Conservation (phyloP, 2,113 vertebrate genomes). For the Cariama cristata region DNA sequence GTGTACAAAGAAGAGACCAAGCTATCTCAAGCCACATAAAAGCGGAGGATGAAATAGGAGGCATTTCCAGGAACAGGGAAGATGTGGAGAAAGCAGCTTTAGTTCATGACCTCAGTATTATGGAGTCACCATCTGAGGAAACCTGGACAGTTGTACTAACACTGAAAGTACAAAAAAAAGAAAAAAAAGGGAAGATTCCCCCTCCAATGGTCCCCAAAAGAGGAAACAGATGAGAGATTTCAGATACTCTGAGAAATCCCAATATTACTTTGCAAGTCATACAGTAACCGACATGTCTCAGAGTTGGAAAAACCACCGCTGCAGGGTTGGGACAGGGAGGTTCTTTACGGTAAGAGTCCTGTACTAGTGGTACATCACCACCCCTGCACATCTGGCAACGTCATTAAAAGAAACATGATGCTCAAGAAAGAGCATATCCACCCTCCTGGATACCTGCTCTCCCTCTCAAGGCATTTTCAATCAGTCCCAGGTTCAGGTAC, state of each 20-base stretch:
- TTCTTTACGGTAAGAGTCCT: not conserved
- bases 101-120: not conserved
- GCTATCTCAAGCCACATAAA: not conserved
- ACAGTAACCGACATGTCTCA: not conserved
- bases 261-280: slow-evolving; percentile 12
- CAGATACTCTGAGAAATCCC: not conserved
- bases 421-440: not conserved
- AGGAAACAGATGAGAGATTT: slow-evolving; percentile 29
- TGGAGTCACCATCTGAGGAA: not conserved
- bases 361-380: not conserved
- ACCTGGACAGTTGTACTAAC: not conserved
- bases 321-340: not conserved
- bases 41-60: not conserved
- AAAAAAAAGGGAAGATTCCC: not conserved
- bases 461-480: not conserved
- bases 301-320: not conserved
- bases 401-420: not conserved
- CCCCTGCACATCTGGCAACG: not conserved
- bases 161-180: not conserved
- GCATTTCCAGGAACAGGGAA: not conserved
- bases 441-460: not conserved
- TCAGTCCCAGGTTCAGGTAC: not conserved
- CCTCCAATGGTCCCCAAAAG: not conserved
- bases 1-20: not conserved
- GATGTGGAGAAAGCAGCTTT: not conserved